Conservation (phyloP, 2,113 vertebrate genomes). For the Willisornis vidua region DNA sequence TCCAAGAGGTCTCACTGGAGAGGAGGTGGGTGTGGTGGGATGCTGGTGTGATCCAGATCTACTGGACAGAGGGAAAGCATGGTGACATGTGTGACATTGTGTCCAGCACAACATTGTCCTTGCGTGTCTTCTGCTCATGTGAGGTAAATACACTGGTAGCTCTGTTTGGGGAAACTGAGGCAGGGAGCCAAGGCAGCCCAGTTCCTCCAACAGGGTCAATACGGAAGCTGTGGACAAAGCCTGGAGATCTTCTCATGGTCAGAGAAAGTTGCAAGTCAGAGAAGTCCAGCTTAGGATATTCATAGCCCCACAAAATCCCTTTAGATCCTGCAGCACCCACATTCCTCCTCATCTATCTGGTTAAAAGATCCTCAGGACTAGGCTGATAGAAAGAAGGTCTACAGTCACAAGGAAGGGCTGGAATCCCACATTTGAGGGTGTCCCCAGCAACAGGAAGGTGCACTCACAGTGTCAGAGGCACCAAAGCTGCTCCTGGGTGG, state of each 20-base stretch:
- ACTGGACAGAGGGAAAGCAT: accelerated
- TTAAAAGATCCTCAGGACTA: neutral
- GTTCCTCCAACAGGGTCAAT: neutral
- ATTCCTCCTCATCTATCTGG: neutral
- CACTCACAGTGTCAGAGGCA: neutral
- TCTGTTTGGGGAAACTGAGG: neutral
- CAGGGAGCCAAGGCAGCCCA: neutral
- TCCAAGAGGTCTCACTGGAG: accelerated
- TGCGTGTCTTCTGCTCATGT: accelerated
- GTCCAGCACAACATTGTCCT: neutral
- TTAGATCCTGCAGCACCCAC: neutral
- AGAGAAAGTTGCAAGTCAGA: neutral
- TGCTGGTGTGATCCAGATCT: neutral
- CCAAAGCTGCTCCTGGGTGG: neutral
- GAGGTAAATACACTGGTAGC: neutral
- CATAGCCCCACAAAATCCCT: neutral
- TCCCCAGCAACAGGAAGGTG: neutral
- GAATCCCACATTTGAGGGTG: neutral
- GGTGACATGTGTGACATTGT: neutral
- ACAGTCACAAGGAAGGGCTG: neutral
- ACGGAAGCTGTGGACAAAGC: neutral
- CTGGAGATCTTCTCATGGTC: neutral
- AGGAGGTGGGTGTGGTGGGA: neutral
- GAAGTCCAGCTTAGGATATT: neutral
- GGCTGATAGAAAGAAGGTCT: neutral